These are phyloP conservation scores for Chanos chanos DNA, from an alignment of 2,797 vertebrate species.

Conservation along the genomic window DNA sequence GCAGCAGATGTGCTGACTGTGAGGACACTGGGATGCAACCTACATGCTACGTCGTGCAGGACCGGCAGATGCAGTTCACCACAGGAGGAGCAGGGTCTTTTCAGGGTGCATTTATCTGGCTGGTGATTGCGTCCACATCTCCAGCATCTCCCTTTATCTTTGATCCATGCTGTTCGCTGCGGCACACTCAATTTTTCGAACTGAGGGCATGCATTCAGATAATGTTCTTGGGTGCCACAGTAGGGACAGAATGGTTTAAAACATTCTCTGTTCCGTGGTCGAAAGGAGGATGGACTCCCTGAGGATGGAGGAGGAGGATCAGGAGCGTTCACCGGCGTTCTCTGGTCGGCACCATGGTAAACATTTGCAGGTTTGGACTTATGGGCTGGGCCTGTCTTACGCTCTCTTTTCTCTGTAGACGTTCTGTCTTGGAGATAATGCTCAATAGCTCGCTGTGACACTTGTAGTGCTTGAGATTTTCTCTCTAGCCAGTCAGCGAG, in stretches of 20 bases:
- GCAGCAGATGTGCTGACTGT: neutral
- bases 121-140: conserved; percentile 6
- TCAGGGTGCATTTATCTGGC: conserved; percentile 10
- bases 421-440: neutral
- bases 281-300: neutral
- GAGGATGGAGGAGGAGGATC: too few species aligned
- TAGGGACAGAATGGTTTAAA: neutral
- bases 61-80: conserved; percentile 3
- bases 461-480: neutral
- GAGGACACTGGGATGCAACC: neutral
- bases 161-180: conserved; percentile 5
- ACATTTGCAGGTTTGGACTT: neutral
- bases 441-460: neutral
- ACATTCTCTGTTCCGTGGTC: neutral
- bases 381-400: neutral
- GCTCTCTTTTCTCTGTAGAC: neutral
- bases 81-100: conserved; percentile 11
- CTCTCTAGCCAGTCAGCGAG: neutral
- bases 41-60: conserved; percentile 6
- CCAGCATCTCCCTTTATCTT: conserved; percentile 1
- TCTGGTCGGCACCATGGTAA: neutral
- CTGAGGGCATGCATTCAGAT: conserved; percentile 5
- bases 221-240: conserved; percentile 7
- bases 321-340: too few species aligned
- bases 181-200: neutral